Percentiles rank a stretch among this genome's conserved stretches.
These are phyloP conservation scores for Sciurus niger DNA, from an alignment of 2,113 vertebrate genomes.

Conservation along the genomic window DNA sequence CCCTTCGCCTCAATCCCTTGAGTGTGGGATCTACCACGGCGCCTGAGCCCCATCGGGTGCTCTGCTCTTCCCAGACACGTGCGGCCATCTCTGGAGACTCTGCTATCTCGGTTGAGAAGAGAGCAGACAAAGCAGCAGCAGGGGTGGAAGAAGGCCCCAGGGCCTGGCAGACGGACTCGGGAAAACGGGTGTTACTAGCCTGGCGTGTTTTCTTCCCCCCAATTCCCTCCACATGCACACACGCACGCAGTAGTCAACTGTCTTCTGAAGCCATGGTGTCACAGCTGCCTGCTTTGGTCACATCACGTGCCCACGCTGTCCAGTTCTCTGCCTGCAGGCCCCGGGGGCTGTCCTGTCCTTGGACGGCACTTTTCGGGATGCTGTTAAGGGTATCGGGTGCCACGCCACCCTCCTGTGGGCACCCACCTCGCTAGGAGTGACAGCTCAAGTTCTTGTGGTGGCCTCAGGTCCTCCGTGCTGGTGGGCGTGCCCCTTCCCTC, in stretches of 20 bases:
- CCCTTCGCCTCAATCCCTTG: neutral
- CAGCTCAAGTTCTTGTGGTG: neutral
- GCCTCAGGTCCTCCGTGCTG: neutral
- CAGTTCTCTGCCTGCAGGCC: no score
- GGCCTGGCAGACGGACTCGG: fast-evolving
- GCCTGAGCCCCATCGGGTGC: fast-evolving
- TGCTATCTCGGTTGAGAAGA: neutral
- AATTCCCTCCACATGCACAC: neutral
- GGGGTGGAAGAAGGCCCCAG: no score
- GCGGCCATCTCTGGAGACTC: neutral
- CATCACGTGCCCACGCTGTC: fast-evolving
- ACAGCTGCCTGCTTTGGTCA: fast-evolving
- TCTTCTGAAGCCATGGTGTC: neutral
- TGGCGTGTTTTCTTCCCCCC: no score
- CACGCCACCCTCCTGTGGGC: neutral
- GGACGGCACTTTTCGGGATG: neutral
- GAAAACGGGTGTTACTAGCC: fast-evolving
- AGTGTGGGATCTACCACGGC: neutral
- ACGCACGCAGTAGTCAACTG: no score
- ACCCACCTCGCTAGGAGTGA: neutral
- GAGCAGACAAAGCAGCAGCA: neutral
- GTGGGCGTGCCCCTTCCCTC: no score
- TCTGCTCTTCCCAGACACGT: neutral
- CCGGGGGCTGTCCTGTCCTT: fast-evolving
- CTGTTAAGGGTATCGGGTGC: fast-evolving